Conservation (phyloP, 2,113 vertebrate species). For the Herpetotheres cachinnans region DNA sequence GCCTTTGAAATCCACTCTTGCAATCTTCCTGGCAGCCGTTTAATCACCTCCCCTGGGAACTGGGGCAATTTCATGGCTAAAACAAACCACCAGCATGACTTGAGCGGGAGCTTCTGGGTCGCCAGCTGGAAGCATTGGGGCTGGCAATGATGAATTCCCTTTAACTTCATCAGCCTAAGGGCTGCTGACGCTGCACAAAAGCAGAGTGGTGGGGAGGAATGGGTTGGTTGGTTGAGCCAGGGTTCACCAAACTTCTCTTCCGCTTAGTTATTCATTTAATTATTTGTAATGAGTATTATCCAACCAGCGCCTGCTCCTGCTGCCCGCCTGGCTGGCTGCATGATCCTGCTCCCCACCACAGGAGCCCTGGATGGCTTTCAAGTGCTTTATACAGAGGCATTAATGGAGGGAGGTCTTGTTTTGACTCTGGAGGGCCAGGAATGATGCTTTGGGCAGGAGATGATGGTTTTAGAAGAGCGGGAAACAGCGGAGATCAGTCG, state of each 20-base stretch:
- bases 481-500: neutral
- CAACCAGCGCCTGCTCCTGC: neutral
- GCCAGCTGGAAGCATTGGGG: neutral
- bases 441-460: neutral
- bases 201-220: neutral
- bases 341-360: neutral
- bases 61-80: conserved; percentile 9
- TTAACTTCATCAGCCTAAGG: neutral
- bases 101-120: neutral
- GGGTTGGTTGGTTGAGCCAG: neutral
- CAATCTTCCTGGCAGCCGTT: neutral
- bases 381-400: neutral
- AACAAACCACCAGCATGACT: neutral
- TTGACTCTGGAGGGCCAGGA: neutral
- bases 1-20: neutral
- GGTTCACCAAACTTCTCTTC: conserved; percentile 10
- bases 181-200: neutral
- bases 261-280: conserved; percentile 32
- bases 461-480: neutral
- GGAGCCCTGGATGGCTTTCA: neutral
- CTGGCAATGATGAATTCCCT: neutral
- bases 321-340: neutral
- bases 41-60: neutral
- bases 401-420: neutral
- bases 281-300: neutral